Conservation (phyloP, 2,113 vertebrate genomes). For the Tachysurus vachellii region DNA sequence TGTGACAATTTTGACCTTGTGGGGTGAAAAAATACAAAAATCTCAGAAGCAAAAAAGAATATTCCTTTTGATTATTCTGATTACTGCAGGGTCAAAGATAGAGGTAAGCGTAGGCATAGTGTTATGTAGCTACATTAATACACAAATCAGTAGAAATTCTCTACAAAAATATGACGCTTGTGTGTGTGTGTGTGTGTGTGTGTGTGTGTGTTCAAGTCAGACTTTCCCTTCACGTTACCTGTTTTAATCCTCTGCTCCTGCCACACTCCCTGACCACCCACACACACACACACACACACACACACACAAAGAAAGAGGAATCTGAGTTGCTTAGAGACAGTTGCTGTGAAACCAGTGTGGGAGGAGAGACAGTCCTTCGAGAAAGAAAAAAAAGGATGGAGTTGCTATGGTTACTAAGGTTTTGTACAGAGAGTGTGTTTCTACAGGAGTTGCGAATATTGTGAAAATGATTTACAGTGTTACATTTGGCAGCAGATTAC, state of each 20-base stretch:
- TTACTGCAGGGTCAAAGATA: background rate
- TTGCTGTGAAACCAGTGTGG: slow-evolving; percentile 55
- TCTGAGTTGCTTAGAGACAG: slow-evolving; percentile 56
- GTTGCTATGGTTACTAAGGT: slow-evolving; percentile 54
- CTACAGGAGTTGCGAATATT: slow-evolving; percentile 34
- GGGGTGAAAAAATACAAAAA: background rate
- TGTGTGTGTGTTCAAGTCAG: slow-evolving; percentile 7
- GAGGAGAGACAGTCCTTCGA: slow-evolving; percentile 51
- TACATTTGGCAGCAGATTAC: slow-evolving; percentile 10
- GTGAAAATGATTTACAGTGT: slow-evolving; percentile 38
- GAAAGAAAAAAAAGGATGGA: slow-evolving; percentile 27
- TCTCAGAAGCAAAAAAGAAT: background rate
- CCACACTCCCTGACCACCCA: slow-evolving; percentile 47
- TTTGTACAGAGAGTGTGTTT: slow-evolving; percentile 46
- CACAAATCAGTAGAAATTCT: background rate
- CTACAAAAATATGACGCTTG: background rate
- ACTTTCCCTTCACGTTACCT: slow-evolving; percentile 24
- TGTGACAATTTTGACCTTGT: background rate
- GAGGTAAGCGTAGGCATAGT: background rate
- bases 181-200: background rate
- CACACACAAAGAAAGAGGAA: slow-evolving; percentile 41
- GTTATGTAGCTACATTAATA: background rate
- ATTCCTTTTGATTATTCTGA: background rate
- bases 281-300: slow-evolving; percentile 31
- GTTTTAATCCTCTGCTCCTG: slow-evolving; percentile 33